A percentile compares a stretch with the other conserved stretches of the same genome.
phyloP scores from a whole-genome alignment of 2,888 invertebrate species.

The Noctua pronuba region DNA sequence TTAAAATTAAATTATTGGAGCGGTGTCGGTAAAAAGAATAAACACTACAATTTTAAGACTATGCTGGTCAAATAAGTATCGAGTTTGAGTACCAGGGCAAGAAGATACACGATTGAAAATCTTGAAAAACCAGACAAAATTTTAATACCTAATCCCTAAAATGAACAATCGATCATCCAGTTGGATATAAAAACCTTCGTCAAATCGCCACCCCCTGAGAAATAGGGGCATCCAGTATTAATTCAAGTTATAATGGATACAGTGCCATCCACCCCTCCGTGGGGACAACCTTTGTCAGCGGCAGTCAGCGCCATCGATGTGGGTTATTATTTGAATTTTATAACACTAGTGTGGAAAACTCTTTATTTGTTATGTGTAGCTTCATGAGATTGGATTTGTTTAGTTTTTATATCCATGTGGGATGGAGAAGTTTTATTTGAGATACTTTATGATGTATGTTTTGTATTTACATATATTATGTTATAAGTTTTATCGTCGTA shows the following conservation, averaged over 20 bases:
- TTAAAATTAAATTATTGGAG: neutral
- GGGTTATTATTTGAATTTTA: constrained; percentile 80
- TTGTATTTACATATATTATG: neutral
- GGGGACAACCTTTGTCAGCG: constrained; percentile 80
- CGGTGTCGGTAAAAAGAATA: neutral
- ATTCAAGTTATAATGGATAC: constrained; percentile 86
- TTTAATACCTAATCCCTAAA: constrained; percentile 20
- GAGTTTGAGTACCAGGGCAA: neutral
- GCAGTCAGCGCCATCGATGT: constrained; percentile 78
- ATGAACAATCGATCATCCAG: constrained; percentile 45
- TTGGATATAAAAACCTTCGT: constrained; percentile 70
- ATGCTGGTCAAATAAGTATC: neutral
- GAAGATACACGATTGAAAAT: neutral
- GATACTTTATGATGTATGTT: neutral
- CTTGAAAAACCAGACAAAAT: no score
- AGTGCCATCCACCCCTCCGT: constrained; percentile 69
- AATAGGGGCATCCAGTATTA: constrained; percentile 76
- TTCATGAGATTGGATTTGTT: constrained; percentile 47
- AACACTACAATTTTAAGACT: neutral
- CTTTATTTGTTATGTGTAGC: constrained; percentile 42
- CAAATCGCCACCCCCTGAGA: constrained; percentile 72
- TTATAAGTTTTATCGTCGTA: neutral
- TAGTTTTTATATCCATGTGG: constrained; percentile 16
- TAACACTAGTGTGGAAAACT: constrained; percentile 57
- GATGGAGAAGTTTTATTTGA: constrained; percentile 1